phyloP scores from a whole-genome alignment of 2,797 vertebrate genomes.

The Diceros bicornis region DNA sequence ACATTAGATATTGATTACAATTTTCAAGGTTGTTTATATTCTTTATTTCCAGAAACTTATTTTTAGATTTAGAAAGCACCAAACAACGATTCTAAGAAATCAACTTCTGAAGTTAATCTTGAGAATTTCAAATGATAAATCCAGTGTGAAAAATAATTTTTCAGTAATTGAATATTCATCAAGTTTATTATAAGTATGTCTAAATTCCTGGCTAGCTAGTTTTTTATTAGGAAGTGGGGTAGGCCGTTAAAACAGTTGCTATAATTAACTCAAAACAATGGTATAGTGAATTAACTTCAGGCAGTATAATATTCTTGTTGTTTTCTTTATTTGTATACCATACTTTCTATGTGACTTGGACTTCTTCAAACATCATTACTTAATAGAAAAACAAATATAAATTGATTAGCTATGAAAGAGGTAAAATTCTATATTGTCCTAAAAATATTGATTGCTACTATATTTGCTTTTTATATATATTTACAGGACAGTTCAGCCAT shows the following conservation, averaged over 20 bases:
- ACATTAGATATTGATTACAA: background rate
- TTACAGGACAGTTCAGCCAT: background rate
- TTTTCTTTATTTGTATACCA: background rate
- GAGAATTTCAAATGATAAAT: conserved; percentile 16
- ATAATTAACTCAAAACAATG: background rate
- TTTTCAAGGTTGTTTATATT: background rate
- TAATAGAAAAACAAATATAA: conserved; percentile 28
- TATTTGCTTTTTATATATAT: background rate
- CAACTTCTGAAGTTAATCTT: background rate
- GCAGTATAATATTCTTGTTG: background rate
- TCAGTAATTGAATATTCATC: background rate
- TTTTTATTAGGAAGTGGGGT: background rate
- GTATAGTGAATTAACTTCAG: background rate
- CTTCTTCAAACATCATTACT: background rate
- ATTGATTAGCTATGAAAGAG: background rate
- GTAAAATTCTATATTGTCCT: conserved; percentile 21
- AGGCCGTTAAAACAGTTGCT: background rate
- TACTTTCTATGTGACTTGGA: background rate
- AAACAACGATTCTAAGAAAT: background rate
- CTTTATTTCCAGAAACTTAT: background rate
- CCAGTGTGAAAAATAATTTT: background rate
- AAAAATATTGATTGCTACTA: background rate
- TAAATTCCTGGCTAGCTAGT: background rate
- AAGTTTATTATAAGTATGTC: background rate
- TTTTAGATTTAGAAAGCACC: background rate